phyloP scores from a whole-genome alignment of 2,888 invertebrate species.

The Plagiodera versicolora region DNA sequence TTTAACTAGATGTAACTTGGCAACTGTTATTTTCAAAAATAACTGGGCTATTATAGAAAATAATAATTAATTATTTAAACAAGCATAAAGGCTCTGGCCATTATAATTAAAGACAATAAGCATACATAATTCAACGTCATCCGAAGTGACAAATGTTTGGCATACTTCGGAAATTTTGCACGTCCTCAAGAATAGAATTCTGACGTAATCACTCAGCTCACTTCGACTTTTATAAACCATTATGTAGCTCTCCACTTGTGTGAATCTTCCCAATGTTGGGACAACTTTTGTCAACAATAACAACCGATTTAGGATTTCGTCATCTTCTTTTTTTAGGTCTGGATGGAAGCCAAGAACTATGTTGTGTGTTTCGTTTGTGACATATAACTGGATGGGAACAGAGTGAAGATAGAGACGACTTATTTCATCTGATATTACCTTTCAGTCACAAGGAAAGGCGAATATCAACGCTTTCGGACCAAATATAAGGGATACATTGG shows the following conservation, averaged over 20 bases:
- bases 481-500: too few relatives aligned
- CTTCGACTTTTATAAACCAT: not conserved
- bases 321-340: constrained; percentile 28
- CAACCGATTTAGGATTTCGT: constrained; percentile 23
- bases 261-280: not conserved
- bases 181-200: not conserved
- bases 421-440: too few relatives aligned
- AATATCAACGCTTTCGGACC: too few relatives aligned
- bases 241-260: not conserved
- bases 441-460: too few relatives aligned
- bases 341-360: constrained; percentile 20
- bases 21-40: not conserved
- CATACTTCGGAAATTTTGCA: not conserved
- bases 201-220: not conserved
- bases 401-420: too few relatives aligned
- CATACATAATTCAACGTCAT: not conserved
- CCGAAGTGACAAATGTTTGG: not conserved
- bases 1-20: constrained; percentile 2
- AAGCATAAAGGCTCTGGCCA: not conserved
- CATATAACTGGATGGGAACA: not conserved
- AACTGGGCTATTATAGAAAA: constrained; percentile 2
- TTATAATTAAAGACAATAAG: not conserved
- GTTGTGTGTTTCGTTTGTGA: not conserved
- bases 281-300: constrained; percentile 21
- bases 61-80: constrained; percentile 3